These are phyloP conservation scores for Cydia strobilella DNA, from an alignment of 1,140 invertebrate species.

Conservation along the genomic window DNA sequence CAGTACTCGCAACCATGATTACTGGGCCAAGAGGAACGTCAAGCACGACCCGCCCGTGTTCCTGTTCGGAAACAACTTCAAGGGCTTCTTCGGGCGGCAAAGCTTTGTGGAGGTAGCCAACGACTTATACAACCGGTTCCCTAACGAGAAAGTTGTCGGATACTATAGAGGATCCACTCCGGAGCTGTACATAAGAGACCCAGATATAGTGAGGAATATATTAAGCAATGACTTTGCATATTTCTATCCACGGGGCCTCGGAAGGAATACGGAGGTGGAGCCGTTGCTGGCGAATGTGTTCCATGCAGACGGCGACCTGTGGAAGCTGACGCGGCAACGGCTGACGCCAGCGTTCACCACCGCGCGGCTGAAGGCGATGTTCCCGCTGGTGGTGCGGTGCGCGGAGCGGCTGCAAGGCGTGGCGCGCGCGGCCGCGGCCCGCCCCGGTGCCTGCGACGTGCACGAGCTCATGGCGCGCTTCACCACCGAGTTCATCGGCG, in stretches of 20 bases:
- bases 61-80: constrained; percentile 56
- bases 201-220: constrained; percentile 50
- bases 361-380: constrained; percentile 82
- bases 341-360: constrained; percentile 82
- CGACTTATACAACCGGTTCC: constrained; percentile 60
- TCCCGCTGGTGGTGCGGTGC: constrained; percentile 72
- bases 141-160: constrained; percentile 61
- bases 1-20: constrained; percentile 50
- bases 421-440: constrained; percentile 45
- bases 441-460: constrained; percentile 40
- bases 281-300: constrained; percentile 64
- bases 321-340: constrained; percentile 81
- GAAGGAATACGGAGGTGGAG: constrained; percentile 63
- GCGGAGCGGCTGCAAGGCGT: constrained; percentile 60
- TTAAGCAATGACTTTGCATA: constrained; percentile 53
- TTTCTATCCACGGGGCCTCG: constrained; percentile 53
- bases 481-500: constrained; percentile 76
- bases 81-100: constrained; percentile 45
- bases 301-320: constrained; percentile 70
- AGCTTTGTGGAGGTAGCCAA: constrained; percentile 44
- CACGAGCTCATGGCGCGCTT: constrained; percentile 63
- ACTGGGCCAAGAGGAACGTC: constrained; percentile 60
- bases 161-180: constrained; percentile 55
- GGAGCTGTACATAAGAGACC: constrained; percentile 52
- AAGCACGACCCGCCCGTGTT: constrained; percentile 54